Conservation (phyloP, 2,888 invertebrate species). For the Sylvicola fuscatus region DNA sequence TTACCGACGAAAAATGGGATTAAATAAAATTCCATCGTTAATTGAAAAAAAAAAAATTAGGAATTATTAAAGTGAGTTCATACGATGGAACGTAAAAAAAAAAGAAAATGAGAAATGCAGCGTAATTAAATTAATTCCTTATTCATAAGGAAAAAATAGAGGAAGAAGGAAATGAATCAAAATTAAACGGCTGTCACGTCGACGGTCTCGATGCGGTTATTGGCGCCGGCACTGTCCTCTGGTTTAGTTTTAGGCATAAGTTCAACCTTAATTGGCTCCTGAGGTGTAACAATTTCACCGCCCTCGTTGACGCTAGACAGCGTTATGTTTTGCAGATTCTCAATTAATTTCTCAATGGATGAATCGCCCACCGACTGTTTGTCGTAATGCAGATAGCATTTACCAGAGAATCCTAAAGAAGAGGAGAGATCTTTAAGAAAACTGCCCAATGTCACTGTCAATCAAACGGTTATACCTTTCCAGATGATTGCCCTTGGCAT, state of each 20-base stretch:
- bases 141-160: background rate
- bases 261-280: conserved; percentile 19
- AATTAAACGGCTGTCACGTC: conserved; percentile 2
- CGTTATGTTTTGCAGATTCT: conserved; percentile 21
- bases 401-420: conserved; percentile 36
- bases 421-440: conserved; percentile 4
- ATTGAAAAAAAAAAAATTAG: too few species aligned
- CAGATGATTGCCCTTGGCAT: conserved; percentile 58
- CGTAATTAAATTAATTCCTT: background rate
- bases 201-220: conserved; percentile 2
- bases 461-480: conserved; percentile 27
- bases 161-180: background rate
- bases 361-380: conserved; percentile 32
- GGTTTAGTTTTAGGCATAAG: conserved; percentile 11
- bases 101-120: too few species aligned
- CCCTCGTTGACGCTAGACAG: conserved; percentile 7
- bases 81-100: too few species aligned
- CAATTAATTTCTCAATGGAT: conserved; percentile 20
- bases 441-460: background rate
- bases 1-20: too few species aligned
- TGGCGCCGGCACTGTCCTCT: background rate
- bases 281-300: conserved; percentile 10
- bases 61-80: too few species aligned
- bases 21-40: too few species aligned
- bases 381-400: conserved; percentile 54